phyloP scores from a whole-genome alignment of 2,113 vertebrate species.

The Chrysemys picta region DNA sequence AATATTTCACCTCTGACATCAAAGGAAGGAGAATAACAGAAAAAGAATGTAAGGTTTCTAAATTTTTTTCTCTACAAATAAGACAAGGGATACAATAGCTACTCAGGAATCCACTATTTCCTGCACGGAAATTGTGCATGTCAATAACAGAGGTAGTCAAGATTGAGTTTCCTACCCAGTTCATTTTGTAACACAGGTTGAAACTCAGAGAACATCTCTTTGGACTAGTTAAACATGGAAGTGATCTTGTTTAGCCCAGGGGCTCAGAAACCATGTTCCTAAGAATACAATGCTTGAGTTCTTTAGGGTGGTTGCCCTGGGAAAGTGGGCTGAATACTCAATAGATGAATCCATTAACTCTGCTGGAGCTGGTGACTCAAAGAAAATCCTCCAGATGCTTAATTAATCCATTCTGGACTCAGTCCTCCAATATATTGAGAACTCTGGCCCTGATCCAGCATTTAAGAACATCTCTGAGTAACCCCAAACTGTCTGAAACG shows the following conservation, averaged over 20 bases:
- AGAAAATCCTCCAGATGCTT: conserved; percentile 3
- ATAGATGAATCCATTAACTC: not conserved
- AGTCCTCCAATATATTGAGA: not conserved
- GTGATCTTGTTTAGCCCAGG: conserved; percentile 66
- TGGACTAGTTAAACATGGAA: conserved; percentile 54
- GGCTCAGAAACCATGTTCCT: not conserved
- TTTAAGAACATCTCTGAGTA: not conserved
- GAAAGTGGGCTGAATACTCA: not conserved
- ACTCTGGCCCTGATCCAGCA: not conserved
- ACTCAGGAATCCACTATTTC: not conserved
- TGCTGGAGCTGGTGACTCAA: not conserved
- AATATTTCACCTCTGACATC: not conserved
- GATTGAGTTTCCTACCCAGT: not conserved
- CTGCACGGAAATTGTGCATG: not conserved
- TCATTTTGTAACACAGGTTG: conserved; percentile 44
- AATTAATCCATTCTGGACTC: not conserved
- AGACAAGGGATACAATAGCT: not conserved
- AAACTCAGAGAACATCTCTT: conserved; percentile 58
- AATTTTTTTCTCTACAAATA: not conserved
- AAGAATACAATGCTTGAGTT: not conserved
- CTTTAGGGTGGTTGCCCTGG: not conserved
- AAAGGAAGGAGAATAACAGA: not conserved
- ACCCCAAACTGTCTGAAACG: not conserved
- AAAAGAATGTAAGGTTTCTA: accelerated
- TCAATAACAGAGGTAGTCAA: not conserved